Base-by-base conservation (phyloP, 2,888 invertebrate species). In the Perizoma affinitatum region DNA sequence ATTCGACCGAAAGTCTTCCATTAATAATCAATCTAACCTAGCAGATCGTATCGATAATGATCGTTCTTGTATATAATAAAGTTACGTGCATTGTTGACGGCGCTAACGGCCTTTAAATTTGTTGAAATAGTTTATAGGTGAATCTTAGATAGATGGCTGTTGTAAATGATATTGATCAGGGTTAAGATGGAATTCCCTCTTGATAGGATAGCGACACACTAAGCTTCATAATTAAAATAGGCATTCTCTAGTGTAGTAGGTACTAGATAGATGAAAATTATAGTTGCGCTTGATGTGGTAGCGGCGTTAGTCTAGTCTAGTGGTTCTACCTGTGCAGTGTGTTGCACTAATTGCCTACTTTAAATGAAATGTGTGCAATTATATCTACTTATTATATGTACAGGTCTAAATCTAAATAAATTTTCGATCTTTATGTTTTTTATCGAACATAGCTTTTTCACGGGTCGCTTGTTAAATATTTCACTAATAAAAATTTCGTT, bases 61-160 rank as follows among this genome's bases (percentile, higher is more conserved):
- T n/a, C 6, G 36, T 36, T 51, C 8, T 34, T 56, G 47, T 56
- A 53, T n/a, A 38, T 6, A 5, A 38, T 53, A 56, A 51, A 48
- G 42, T 50, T 36, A 50, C 36, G 43, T 44, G 50, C 36, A 10
- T 50, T 52, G 47, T 54, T 48, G 36, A 58, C 10, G 58, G 51
- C 43, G 54, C 40, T 51, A 48, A 55, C 35, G 51, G 58, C 54
- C 62, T 51, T 51, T 53, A 44, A 58, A 58, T 58, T 61, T 54
- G 62, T 62, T 62, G 58, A 62, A 41, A 62, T 62, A 58, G 58
- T 62, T 22, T 7, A 38, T 61, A 61, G 50, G 50, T 42, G 50
- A 33, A 44, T 54, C 34, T 50, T 58, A 58, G 54, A 49, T 50
- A 54, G 58, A 34, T 5, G 50, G 43, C 22, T 46, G 22, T 51